These are phyloP conservation scores for Atta texana DNA, from an alignment of 1,140 invertebrate species.

Conservation along the genomic window DNA sequence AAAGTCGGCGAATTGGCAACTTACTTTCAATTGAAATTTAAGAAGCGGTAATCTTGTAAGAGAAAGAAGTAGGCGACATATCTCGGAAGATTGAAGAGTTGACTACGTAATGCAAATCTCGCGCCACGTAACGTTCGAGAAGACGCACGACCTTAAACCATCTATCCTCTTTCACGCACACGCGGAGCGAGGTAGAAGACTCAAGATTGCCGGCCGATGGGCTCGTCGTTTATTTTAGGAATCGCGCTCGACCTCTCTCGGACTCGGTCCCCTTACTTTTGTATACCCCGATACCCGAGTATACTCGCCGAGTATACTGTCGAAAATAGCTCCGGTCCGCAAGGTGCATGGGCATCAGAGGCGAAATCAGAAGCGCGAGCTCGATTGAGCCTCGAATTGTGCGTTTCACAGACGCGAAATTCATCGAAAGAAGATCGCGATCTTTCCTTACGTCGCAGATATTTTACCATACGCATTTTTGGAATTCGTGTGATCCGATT, in stretches of 20 bases:
- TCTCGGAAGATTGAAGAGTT: background rate
- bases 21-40: background rate
- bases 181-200: constrained; percentile 56
- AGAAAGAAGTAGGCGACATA: background rate
- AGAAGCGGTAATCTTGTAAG: background rate
- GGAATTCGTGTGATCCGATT: background rate
- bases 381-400: background rate
- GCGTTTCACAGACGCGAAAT: constrained; percentile 24
- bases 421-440: constrained; percentile 39
- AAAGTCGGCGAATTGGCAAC: background rate
- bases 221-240: constrained; percentile 76
- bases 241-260: constrained; percentile 70
- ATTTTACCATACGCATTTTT: background rate
- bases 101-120: constrained; percentile 39
- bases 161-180: background rate
- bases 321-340: constrained; percentile 71
- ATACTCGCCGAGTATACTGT: constrained; percentile 49
- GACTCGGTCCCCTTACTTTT: constrained; percentile 73
- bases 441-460: background rate
- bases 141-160: constrained; percentile 66
- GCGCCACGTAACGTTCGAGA: constrained; percentile 53
- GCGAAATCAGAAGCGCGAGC: constrained; percentile 61
- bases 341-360: constrained; percentile 67
- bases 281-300: constrained; percentile 59
- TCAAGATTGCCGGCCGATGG: constrained; percentile 62